Base-by-base conservation (phyloP, 2,797 vertebrate genomes). In the Gallinago solitaria region DNA sequence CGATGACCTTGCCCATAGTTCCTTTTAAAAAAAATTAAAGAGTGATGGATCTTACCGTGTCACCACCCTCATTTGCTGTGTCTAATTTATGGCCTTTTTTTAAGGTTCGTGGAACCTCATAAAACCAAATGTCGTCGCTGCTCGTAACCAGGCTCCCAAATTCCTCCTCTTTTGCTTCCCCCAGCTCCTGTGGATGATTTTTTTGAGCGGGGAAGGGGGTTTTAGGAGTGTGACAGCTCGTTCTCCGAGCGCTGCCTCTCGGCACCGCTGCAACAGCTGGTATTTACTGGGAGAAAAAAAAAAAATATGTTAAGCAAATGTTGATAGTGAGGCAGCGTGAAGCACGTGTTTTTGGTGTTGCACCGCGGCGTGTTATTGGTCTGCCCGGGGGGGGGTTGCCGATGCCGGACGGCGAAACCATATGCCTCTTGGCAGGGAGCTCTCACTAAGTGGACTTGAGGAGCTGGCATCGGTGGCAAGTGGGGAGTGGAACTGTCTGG, bases 271-370 rank as follows among this genome's bases (percentile, higher is more conserved):
- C 68, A 50, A 13, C 79, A 83, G 87, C 94, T 94, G 95, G 12
- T 43, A 25, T 96, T 96, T 90, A 39, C 68, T 37, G 83, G 63
- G 54, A 83, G 82, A 32, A 37, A 24, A 95, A 88, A 33, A 95
- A 88, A 35, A 41, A 41, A 41, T 7, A 37, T 4, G 47, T 82
- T 16, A 45, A 84, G 88, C 69, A 45, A 80, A 83, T 23, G 89
- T 41, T 73, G 89, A 11, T 11, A 47, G 90, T 5, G 79, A 23
- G 57, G 71, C n/a, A 19, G 73, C 2, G 14, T 2, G 28, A 54
- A 78, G 60, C 76, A 86, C 57, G 50, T 70, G 70, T 88, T 45
- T 54, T 59, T n/a, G 57, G 13, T 25, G 50, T 80, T 39, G 84
- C 70, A 18, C 69, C 65, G 64, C 76, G n/a, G 75, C 16, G 8